Percentiles rank a stretch among this genome's conserved stretches.
Conservation (phyloP, 2,888 invertebrate genomes). For the Psylliodes chrysocephalus region DNA sequence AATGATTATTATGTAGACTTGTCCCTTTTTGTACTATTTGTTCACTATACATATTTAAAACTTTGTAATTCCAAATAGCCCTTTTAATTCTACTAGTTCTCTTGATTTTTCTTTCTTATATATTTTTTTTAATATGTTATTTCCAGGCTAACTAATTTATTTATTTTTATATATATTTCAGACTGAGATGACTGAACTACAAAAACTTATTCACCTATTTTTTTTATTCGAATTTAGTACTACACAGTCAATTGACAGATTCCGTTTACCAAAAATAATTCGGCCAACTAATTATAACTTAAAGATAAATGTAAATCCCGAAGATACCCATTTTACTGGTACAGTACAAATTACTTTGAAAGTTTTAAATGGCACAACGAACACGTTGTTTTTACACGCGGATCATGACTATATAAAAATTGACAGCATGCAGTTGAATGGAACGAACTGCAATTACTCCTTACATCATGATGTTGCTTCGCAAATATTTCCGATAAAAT, state of each 20-base stretch:
- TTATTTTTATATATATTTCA: too few relatives aligned
- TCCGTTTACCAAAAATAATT: conserved; percentile 66
- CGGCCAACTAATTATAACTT: conserved; percentile 67
- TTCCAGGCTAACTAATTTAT: too few relatives aligned
- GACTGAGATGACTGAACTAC: background rate
- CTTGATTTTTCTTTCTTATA: too few relatives aligned
- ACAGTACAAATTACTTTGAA: conserved; percentile 28
- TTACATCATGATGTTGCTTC: conserved; percentile 4
- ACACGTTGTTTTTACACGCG: conserved; percentile 25
- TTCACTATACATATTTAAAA: too few relatives aligned
- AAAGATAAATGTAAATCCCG: conserved; percentile 45
- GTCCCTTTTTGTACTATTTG: too few relatives aligned
- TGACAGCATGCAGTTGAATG: background rate
- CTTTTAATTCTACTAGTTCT: too few relatives aligned
- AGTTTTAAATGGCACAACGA: background rate
- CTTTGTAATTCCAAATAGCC: too few relatives aligned
- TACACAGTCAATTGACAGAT: conserved; percentile 43
- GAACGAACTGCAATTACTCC: background rate
- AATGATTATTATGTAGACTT: too few relatives aligned
- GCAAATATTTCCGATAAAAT: conserved; percentile 24
- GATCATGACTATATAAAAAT: conserved; percentile 24
- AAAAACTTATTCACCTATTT: background rate
- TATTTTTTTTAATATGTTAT: too few relatives aligned
- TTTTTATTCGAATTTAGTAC: background rate
- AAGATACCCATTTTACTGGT: conserved; percentile 32